Conservation (phyloP, 2,113 vertebrate species). For the Jaculus jaculus region DNA sequence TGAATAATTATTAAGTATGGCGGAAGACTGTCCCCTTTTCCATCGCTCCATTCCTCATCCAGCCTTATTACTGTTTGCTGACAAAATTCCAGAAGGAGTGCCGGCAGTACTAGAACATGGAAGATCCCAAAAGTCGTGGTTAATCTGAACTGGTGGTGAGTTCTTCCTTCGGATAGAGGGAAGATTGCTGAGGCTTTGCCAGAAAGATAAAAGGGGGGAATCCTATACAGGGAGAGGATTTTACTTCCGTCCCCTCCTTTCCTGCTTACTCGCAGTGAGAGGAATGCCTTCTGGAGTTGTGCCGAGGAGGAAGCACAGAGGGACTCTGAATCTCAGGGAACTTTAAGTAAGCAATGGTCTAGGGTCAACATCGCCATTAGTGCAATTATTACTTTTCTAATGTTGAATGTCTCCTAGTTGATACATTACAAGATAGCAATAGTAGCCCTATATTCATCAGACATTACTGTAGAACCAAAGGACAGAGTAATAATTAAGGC, state of each 20-base stretch:
- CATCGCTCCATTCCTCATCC: not conserved
- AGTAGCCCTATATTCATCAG: not conserved
- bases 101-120: not conserved
- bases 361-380: not conserved
- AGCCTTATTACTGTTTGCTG: not conserved
- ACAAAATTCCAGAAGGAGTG: not conserved
- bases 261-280: not conserved
- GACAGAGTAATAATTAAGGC: not conserved
- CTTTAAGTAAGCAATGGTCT: not conserved
- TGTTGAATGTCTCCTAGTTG: not conserved
- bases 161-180: not conserved
- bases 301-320: no score
- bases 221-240: fast-evolving
- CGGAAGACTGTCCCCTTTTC: not conserved
- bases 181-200: not conserved
- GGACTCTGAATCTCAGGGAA: not conserved
- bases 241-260: not conserved
- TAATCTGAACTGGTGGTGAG: not conserved
- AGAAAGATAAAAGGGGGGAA: not conserved
- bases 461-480: not conserved
- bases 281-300: not conserved
- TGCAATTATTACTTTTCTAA: not conserved
- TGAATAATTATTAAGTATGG: not conserved
- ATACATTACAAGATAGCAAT: not conserved
- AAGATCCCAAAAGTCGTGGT: not conserved